A percentile compares a stretch with the other conserved stretches of the same genome.
These are phyloP conservation scores for Nothura maculosa DNA, from an alignment of 2,797 vertebrate species.

Conservation along the genomic window DNA sequence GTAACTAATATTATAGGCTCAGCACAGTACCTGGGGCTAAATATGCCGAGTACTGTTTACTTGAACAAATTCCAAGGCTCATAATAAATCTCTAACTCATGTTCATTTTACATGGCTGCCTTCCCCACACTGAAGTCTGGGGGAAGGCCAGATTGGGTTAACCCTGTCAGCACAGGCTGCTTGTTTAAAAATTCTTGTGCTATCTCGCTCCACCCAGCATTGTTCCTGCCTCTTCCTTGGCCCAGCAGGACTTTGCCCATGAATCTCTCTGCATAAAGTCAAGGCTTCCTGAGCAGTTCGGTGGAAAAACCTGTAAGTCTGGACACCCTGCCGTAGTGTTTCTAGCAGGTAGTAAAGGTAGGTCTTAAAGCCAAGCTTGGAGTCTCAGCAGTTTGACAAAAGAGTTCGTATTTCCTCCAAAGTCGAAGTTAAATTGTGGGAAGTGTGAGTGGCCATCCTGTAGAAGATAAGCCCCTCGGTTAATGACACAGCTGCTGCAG, in stretches of 20 bases:
- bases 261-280: neutral
- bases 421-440: neutral
- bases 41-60: neutral
- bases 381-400: constrained; percentile 19
- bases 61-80: constrained; percentile 36
- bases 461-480: neutral
- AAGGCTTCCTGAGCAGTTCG: neutral
- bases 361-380: neutral
- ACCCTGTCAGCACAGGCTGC: neutral
- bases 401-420: constrained; percentile 15
- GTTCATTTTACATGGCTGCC: constrained; percentile 23
- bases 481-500: constrained; percentile 14
- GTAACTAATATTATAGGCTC: neutral
- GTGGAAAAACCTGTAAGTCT: neutral
- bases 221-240: neutral
- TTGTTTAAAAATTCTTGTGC: neutral
- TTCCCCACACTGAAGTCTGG: neutral
- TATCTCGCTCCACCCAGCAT: fast-evolving
- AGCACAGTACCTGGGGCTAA: neutral
- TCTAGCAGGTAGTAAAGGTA: neutral
- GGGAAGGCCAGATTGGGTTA: neutral
- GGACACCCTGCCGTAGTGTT: neutral
- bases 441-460: neutral
- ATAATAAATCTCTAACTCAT: constrained; percentile 9
- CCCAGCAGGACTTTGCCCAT: neutral